Base-by-base conservation (phyloP, 1,140 invertebrate species). In the Danaus plexippus region DNA sequence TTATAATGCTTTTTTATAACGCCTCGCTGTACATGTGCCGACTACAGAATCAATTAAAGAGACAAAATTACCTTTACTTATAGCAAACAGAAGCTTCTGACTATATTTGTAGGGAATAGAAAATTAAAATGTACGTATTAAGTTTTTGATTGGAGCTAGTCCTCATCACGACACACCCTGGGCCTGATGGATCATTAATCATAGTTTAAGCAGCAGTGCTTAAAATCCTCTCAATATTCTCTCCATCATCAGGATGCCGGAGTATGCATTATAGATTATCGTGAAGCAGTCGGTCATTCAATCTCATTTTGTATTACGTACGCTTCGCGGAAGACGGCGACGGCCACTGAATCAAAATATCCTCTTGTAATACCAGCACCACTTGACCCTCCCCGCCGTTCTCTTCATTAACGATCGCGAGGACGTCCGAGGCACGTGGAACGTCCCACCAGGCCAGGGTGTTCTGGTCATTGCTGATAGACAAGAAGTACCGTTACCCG, bases 261-360 rank as follows among this genome's bases (percentile, higher is more conserved):
- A 15, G 15, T 15, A 15, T 32, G 7, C 22, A 32, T 32, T 32
- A 32, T 32, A 57, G 43, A 59, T 50, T 54, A 54, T 45, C 41
- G 59, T 61, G 56, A 62, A 56, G 63, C 69, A 64, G 50, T 53
- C 60, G 58, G 57, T 58, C 60, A 66, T 55, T 56, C 61, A 43
- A 53, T 52, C 64, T 69, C 67, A 72, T 64, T 67, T 61, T 54
- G 61, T 69, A 72, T 69, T 64, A 66, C 64, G 60, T 63, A 53
- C 59, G 59, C 67, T 72, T 72, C 70, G 65, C 67, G 70, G 70
- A 72, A 72, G 70, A 67, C 60, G 52, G 43, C 13, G 47, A 72
- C 70, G 67, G 63, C 51, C 48, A 57, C 51, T 62, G 70, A 69
- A 72, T 72, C 68, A 69, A 72, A 72, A 72, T 68, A 72, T 72